These are phyloP conservation scores for Halictus quadricinctus DNA, from an alignment of 2,888 invertebrate genomes.

Conservation along the genomic window DNA sequence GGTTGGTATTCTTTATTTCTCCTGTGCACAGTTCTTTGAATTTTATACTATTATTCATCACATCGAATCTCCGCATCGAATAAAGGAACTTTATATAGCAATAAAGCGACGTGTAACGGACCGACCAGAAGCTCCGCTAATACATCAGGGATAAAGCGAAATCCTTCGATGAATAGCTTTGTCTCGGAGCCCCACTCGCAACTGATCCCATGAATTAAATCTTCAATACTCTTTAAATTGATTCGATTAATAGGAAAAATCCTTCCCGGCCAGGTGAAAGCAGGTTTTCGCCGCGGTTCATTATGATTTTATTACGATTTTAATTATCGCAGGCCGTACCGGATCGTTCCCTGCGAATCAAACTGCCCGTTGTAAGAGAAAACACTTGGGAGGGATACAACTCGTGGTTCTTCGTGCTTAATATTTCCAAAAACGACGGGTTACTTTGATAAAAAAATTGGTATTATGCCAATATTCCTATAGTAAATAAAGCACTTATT, in stretches of 20 bases:
- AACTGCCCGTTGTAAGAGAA: not conserved
- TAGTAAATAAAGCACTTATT: no score
- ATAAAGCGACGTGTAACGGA: slow-evolving; percentile 29
- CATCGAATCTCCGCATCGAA: slow-evolving; percentile 28
- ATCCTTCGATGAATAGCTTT: slow-evolving; percentile 53
- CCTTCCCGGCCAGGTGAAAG: slow-evolving; percentile 18
- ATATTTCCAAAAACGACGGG: not conserved
- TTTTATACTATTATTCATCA: slow-evolving; percentile 16
- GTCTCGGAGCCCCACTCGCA: slow-evolving; percentile 32
- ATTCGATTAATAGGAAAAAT: slow-evolving; percentile 46
- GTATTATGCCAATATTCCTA: no score
- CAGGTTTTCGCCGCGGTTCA: not conserved
- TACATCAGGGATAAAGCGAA: slow-evolving; percentile 37
- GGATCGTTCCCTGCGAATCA: not conserved
- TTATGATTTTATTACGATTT: slow-evolving; percentile 43
- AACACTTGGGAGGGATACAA: not conserved
- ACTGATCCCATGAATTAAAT: slow-evolving; percentile 54
- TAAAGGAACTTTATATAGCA: slow-evolving; percentile 39
- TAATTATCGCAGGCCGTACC: slow-evolving; percentile 37
- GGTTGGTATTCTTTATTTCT: slow-evolving; percentile 6
- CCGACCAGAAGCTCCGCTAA: slow-evolving; percentile 35
- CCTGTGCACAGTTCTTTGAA: not conserved
- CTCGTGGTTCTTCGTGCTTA: not conserved
- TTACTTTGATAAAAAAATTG: not conserved
- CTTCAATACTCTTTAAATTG: slow-evolving; percentile 46